Conservation (phyloP, 2,888 invertebrate genomes). For the Orthosia gracilis region DNA sequence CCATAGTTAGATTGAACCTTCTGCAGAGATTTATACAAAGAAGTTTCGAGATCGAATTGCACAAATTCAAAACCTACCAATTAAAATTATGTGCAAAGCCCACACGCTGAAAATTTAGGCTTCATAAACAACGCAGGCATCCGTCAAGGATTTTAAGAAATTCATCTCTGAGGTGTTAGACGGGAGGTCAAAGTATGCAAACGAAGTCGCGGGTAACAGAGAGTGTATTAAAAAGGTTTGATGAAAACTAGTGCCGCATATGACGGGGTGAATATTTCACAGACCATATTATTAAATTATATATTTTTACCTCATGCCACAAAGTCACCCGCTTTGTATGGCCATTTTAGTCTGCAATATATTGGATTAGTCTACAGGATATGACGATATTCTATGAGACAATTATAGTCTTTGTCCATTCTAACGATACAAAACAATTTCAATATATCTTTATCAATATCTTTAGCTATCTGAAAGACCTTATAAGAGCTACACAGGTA, state of each 20-base stretch:
- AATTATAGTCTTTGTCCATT: constrained; percentile 9
- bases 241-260: constrained; percentile 9
- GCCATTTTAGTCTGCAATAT: not conserved
- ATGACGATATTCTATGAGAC: not conserved
- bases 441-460: no score
- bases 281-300: not conserved
- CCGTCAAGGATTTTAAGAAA: constrained; percentile 24
- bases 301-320: not conserved
- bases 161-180: constrained; percentile 23
- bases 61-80: constrained; percentile 6
- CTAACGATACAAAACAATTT: constrained; percentile 14
- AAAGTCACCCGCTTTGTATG: not conserved
- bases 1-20: not conserved
- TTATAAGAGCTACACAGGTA: constrained; percentile 4
- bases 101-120: constrained; percentile 22
- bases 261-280: not conserved
- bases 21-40: no score
- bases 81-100: constrained; percentile 19
- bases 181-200: constrained; percentile 24
- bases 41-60: not conserved
- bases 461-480: constrained; percentile 16
- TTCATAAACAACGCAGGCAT: constrained; percentile 24
- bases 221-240: constrained; percentile 22
- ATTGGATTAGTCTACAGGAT: not conserved
- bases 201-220: constrained; percentile 21